Evolutionary conservation across 2,113 vertebrate genomes (phyloP).

Genomic region (Actenoides hombroni): DNA sequence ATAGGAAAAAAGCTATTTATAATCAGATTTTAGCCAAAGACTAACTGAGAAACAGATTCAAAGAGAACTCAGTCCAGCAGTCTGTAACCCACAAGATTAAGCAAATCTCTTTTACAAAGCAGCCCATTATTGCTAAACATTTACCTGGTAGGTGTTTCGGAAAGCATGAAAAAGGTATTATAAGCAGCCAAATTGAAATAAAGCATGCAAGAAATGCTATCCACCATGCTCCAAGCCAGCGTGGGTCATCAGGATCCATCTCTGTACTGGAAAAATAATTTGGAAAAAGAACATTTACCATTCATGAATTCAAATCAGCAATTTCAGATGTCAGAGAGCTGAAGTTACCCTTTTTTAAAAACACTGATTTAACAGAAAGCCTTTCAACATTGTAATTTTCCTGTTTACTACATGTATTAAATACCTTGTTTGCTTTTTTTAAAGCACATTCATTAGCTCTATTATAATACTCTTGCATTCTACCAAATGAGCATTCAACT

Average conservation of each 20-base stretch:
- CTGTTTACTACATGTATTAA: not conserved
- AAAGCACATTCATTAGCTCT: not conserved
- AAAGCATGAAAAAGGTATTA: slow-evolving; percentile 80
- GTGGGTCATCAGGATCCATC: slow-evolving; percentile 72
- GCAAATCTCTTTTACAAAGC: not conserved
- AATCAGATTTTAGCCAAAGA: not conserved
- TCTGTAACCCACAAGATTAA: not conserved
- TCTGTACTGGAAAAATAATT: slow-evolving; percentile 30
- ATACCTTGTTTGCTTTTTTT: not conserved
- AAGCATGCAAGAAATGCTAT: slow-evolving; percentile 78
- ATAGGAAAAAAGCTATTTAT: not conserved
- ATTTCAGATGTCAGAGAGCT: not conserved
- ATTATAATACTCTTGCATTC: not conserved
- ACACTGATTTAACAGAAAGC: not conserved
- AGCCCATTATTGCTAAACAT: not conserved
- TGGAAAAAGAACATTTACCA: not conserved
- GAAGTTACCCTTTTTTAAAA: not conserved
- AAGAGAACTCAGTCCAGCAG: not conserved
- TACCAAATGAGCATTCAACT: not conserved
- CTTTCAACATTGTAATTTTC: not conserved
- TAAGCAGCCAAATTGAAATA: slow-evolving; percentile 73
- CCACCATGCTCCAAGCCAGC: slow-evolving; percentile 86
- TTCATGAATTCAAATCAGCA: not conserved
- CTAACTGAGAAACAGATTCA: not conserved
- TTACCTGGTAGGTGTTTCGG: slow-evolving; percentile 83